phyloP scores from a whole-genome alignment of 2,888 invertebrate species.

The Drosophila neotestacea region DNA sequence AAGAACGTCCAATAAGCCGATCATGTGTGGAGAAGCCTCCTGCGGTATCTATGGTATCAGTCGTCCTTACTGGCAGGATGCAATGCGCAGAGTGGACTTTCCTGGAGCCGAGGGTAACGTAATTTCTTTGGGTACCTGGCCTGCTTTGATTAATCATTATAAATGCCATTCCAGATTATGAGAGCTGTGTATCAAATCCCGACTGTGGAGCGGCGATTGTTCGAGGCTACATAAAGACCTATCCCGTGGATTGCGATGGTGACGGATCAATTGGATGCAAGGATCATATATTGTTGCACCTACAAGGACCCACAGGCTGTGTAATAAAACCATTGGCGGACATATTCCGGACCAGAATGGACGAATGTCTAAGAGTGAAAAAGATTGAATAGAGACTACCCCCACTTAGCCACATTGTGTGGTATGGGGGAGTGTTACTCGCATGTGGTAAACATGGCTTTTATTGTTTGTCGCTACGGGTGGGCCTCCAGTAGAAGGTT shows the following conservation, averaged over 20 bases:
- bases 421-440: not conserved
- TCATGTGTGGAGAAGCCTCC: conserved; percentile 41
- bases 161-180: conserved; percentile 64
- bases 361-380: conserved; percentile 44
- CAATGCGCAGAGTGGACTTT: conserved; percentile 17
- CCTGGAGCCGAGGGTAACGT: conserved; percentile 43
- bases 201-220: conserved; percentile 71
- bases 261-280: conserved; percentile 77
- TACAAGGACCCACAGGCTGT: conserved; percentile 77
- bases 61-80: conserved; percentile 76
- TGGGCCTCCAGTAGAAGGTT: conserved; percentile 55
- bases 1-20: conserved; percentile 56
- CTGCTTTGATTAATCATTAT: conserved; percentile 7
- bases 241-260: conserved; percentile 73
- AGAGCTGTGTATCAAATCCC: conserved; percentile 68
- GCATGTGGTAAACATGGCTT: conserved; percentile 31
- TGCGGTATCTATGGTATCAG: conserved; percentile 79
- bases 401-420: not conserved
- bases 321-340: conserved; percentile 48
- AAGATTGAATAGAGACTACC: conserved; percentile 34
- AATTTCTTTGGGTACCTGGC: conserved; percentile 11
- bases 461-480: conserved; percentile 45
- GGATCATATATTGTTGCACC: conserved; percentile 77
- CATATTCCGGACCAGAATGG: conserved; percentile 85
- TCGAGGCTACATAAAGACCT: conserved; percentile 57